phyloP scores from a whole-genome alignment of 2,113 vertebrate species.

The Zosterops pallidus region DNA sequence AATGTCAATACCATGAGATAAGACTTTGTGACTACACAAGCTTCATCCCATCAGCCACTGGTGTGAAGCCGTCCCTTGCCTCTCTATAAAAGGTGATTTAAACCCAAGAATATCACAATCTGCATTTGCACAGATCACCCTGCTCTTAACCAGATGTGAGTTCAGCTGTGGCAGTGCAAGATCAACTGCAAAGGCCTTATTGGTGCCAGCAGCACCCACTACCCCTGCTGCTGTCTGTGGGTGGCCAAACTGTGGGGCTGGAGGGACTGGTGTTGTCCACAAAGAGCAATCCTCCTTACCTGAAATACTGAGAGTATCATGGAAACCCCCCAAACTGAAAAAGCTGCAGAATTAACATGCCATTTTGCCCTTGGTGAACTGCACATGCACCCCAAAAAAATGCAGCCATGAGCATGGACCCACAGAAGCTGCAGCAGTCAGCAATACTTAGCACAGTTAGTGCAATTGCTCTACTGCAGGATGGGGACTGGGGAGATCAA shows the following conservation, averaged over 20 bases:
- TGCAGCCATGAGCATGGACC: background rate
- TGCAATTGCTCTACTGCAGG: background rate
- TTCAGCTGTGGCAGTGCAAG: background rate
- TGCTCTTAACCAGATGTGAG: background rate
- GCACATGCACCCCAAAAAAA: rapidly evolving
- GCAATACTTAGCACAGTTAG: background rate
- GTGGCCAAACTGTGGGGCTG: background rate
- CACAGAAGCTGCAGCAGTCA: background rate
- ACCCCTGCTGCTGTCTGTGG: rapidly evolving
- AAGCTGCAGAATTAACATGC: background rate
- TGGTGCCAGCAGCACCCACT: rapidly evolving
- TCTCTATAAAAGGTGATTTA: background rate
- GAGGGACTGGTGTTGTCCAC: background rate
- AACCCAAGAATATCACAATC: background rate
- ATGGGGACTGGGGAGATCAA: background rate
- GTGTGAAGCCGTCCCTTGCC: background rate
- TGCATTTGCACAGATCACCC: background rate
- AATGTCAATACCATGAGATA: background rate
- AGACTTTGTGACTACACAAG: background rate
- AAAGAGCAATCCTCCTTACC: background rate
- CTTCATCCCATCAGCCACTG: rapidly evolving
- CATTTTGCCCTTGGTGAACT: background rate
- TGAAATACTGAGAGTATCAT: background rate
- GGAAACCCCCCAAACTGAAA: background rate
- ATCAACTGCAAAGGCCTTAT: rapidly evolving